phyloP scores from a whole-genome alignment of 2,888 invertebrate genomes.

The Notodonta dromedarius region DNA sequence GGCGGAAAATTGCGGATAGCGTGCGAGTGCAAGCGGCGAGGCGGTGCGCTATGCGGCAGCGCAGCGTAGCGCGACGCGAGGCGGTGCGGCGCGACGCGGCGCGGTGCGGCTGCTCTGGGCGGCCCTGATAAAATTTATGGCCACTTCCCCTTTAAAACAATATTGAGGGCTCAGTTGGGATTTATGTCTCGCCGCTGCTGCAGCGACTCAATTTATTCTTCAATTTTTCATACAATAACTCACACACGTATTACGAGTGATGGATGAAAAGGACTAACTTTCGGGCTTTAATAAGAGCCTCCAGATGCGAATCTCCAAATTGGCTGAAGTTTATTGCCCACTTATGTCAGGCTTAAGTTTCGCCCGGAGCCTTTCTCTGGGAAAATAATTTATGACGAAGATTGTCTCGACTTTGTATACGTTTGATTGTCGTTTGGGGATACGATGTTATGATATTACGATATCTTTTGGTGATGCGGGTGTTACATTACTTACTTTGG shows the following conservation, averaged over 20 bases:
- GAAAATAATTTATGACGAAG: slow-evolving; percentile 82
- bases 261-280: slow-evolving; percentile 85
- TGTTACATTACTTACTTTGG: neutral
- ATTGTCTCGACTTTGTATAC: slow-evolving; percentile 76
- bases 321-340: slow-evolving; percentile 85
- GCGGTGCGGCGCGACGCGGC: slow-evolving; percentile 43
- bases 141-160: slow-evolving; percentile 85
- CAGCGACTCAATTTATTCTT: slow-evolving; percentile 85
- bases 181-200: slow-evolving; percentile 84
- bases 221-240: slow-evolving; percentile 85
- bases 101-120: slow-evolving; percentile 68
- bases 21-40: slow-evolving; percentile 38
- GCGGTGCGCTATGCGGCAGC: slow-evolving; percentile 30
- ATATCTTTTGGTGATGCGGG: slow-evolving; percentile 10
- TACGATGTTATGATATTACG: slow-evolving; percentile 39
- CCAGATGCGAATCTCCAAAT: slow-evolving; percentile 85
- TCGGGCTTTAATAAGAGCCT: slow-evolving; percentile 85
- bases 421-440: slow-evolving; percentile 71
- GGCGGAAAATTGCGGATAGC: slow-evolving; percentile 78
- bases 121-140: slow-evolving; percentile 85
- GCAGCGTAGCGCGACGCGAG: slow-evolving; percentile 23
- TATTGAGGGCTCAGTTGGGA: slow-evolving; percentile 85
- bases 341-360: slow-evolving; percentile 84
- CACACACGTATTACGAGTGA: slow-evolving; percentile 84
- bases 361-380: slow-evolving; percentile 79